phyloP scores from a whole-genome alignment of 2,797 vertebrate species.

The Sebastes nivosus region DNA sequence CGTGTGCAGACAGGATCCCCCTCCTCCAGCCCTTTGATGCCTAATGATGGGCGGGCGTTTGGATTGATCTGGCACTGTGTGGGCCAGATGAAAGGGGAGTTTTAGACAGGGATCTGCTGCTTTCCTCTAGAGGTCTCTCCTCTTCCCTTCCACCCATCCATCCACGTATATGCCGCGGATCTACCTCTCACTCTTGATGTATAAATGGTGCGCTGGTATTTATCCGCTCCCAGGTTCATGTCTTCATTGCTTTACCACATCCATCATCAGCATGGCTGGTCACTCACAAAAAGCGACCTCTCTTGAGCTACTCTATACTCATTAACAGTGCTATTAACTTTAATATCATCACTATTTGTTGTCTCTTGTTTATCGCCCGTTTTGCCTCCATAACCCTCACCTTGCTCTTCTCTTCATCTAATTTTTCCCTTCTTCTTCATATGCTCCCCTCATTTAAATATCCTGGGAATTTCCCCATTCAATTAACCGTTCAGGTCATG shows the following conservation, averaged over 20 bases:
- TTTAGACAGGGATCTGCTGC: constrained; percentile 65
- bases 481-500: constrained; percentile 73
- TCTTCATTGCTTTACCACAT: not conserved
- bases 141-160: constrained; percentile 64
- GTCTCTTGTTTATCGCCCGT: constrained; percentile 14
- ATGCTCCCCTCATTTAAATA: constrained; percentile 64
- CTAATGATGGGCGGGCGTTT: constrained; percentile 73
- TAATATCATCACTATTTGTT: constrained; percentile 7
- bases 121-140: constrained; percentile 65
- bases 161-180: constrained; percentile 49
- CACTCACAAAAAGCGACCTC: constrained; percentile 1
- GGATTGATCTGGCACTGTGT: constrained; percentile 78
- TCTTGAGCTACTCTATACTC: constrained; percentile 12
- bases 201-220: constrained; percentile 29
- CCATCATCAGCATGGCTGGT: not conserved
- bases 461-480: constrained; percentile 68
- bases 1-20: constrained; percentile 66
- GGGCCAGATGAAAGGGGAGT: constrained; percentile 76
- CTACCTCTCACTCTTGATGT: constrained; percentile 57
- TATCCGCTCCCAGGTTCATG: constrained; percentile 30
- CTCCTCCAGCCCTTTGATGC: constrained; percentile 75
- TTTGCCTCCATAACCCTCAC: constrained; percentile 9
- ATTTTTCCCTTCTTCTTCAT: constrained; percentile 3
- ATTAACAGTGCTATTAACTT: constrained; percentile 16
- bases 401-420: not conserved